A percentile compares a stretch with the other conserved stretches of the same genome.
phyloP scores from a whole-genome alignment of 2,888 invertebrate species.

The Tetropium fuscum region DNA sequence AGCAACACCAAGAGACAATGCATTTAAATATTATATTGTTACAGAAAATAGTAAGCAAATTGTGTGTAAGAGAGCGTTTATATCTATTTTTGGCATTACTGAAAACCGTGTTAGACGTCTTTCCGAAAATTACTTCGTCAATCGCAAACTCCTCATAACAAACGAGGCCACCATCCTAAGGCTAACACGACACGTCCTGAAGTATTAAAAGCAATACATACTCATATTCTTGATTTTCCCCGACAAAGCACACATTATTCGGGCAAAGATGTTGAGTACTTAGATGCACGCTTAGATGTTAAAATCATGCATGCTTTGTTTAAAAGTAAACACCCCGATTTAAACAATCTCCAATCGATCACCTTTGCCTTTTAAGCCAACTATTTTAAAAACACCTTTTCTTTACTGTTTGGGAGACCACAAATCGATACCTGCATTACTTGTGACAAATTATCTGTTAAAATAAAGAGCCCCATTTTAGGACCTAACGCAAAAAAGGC shows the following conservation, averaged over 20 bases:
- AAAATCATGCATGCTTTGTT: constrained; percentile 38
- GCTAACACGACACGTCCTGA: constrained; percentile 30
- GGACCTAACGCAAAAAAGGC: constrained; percentile 39
- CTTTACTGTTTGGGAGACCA: constrained; percentile 41
- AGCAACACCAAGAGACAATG: constrained; percentile 14
- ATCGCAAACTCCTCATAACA: constrained; percentile 27
- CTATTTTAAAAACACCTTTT: constrained; percentile 46
- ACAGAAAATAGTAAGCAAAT: constrained; percentile 19
- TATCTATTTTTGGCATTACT: constrained; percentile 25
- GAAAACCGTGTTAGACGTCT: constrained; percentile 25
- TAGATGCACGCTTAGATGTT: constrained; percentile 46
- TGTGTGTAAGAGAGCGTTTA: constrained; percentile 35
- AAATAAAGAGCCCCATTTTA: constrained; percentile 35
- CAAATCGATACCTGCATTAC: constrained; percentile 44
- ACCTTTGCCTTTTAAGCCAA: constrained; percentile 45
- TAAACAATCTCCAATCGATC: too few species aligned
- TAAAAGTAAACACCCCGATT: too few species aligned
- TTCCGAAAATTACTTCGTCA: constrained; percentile 26
- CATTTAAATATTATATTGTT: constrained; percentile 28
- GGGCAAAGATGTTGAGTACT: constrained; percentile 36
- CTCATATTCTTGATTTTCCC: constrained; percentile 33
- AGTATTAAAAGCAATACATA: constrained; percentile 28
- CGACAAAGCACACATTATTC: constrained; percentile 40
- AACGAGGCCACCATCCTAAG: constrained; percentile 24
- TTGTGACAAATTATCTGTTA: constrained; percentile 42